Evolutionary conservation across 2,113 vertebrate genomes (phyloP).

Genomic region (Pelusios castaneus): DNA sequence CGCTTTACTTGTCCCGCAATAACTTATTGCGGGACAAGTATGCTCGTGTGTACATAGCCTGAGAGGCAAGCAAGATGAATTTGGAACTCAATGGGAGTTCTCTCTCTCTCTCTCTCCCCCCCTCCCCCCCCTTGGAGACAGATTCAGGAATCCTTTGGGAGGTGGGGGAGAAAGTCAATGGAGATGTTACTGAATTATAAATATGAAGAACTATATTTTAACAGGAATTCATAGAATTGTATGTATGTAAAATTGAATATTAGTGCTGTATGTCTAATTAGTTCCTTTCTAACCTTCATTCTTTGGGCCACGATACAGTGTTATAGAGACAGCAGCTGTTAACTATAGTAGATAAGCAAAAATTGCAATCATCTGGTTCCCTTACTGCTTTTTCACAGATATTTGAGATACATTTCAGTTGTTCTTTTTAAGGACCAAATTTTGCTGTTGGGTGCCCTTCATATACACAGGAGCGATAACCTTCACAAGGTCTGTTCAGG

Average conservation of each 20-base stretch:
- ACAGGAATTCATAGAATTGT: not conserved
- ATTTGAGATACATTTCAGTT: not conserved
- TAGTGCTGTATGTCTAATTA: not conserved
- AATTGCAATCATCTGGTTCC: fast-evolving
- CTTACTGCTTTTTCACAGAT: not conserved
- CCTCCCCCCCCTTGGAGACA: not conserved
- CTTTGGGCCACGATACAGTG: not conserved
- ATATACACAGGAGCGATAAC: not conserved
- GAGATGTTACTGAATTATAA: not conserved
- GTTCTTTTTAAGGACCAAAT: not conserved
- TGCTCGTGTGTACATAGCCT: no score
- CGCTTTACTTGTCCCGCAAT: no score
- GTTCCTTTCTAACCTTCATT: not conserved
- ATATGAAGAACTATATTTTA: not conserved
- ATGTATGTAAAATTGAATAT: not conserved
- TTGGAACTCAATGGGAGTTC: not conserved
- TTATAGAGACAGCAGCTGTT: not conserved
- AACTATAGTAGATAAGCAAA: not conserved
- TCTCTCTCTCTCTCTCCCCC: not conserved
- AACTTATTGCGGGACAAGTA: no score
- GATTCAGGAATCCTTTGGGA: not conserved
- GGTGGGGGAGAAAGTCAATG: not conserved
- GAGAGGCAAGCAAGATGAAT: not conserved
- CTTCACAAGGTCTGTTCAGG: not conserved
- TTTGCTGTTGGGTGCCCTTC: slow-evolving; percentile 16